Evolutionary conservation across 2,888 invertebrate genomes (phyloP).

Genomic region (Lagria hirta): DNA sequence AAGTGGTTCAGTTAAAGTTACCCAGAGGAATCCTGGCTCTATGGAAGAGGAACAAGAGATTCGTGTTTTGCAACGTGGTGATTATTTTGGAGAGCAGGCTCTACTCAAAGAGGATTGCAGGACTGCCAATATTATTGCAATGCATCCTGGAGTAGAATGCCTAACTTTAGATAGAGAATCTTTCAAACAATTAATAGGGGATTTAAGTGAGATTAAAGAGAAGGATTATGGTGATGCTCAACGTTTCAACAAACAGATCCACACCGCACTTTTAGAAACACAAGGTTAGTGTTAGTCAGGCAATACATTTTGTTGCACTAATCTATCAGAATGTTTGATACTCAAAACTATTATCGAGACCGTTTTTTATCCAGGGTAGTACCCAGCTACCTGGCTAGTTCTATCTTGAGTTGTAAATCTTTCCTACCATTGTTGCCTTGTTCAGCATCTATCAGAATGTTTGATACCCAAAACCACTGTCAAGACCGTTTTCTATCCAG

Average conservation of each 20-base stretch:
- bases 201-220: slow-evolving; percentile 71
- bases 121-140: slow-evolving; percentile 69
- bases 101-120: slow-evolving; percentile 66
- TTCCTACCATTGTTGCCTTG: no score
- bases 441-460: no score
- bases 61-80: slow-evolving; percentile 59
- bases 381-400: no score
- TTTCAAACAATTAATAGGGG: slow-evolving; percentile 75
- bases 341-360: no score
- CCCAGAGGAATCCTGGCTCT: slow-evolving; percentile 52
- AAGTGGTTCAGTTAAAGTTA: slow-evolving; percentile 61
- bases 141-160: slow-evolving; percentile 64
- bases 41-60: slow-evolving; percentile 58
- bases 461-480: no score
- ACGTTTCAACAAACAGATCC: slow-evolving; percentile 51
- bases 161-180: slow-evolving; percentile 67
- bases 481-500: no score
- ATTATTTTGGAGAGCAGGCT: slow-evolving; percentile 69
- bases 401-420: no score
- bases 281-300: no score
- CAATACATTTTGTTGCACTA: slow-evolving; percentile 1
- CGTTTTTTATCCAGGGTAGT: no score
- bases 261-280: slow-evolving; percentile 33
- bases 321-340: no score
- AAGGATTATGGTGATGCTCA: slow-evolving; percentile 73